Evolutionary conservation across 2,113 vertebrate genomes (phyloP).

Genomic region (Sturnus vulgaris): DNA sequence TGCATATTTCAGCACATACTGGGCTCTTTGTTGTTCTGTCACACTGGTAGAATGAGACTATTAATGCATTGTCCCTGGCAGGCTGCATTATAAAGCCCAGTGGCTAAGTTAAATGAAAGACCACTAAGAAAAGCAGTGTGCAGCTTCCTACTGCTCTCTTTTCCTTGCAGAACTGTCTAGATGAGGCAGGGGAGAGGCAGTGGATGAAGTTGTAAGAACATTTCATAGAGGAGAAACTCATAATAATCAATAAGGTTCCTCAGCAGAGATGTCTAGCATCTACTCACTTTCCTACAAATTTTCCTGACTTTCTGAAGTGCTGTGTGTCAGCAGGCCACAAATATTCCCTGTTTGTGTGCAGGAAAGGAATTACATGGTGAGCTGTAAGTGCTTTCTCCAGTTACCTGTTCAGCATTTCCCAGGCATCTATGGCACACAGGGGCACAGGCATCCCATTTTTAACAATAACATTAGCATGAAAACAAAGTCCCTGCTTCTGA

Average conservation of each 20-base stretch:
- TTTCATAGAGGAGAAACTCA: not conserved
- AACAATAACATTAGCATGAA: not conserved
- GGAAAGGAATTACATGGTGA: not conserved
- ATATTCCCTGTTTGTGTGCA: not conserved
- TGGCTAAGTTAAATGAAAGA: constrained; percentile 37
- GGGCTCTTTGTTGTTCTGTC: constrained; percentile 55
- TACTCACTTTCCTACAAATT: not conserved
- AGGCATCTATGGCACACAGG: not conserved
- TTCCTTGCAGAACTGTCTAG: not conserved
- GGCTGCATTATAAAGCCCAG: constrained; percentile 18
- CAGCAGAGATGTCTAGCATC: not conserved
- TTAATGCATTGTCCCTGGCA: constrained; percentile 36
- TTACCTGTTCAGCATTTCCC: not conserved
- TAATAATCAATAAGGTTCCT: not conserved
- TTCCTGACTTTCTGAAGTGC: not conserved
- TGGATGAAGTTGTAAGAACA: not conserved
- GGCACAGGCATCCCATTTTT: not conserved
- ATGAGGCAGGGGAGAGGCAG: not conserved
- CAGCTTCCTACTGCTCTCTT: not conserved
- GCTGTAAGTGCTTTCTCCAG: not conserved
- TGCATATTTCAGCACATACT: constrained; percentile 55
- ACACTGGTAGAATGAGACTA: constrained; percentile 42
- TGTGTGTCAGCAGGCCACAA: not conserved
- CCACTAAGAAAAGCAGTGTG: not conserved
- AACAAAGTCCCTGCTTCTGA: not conserved